Evolutionary conservation across 2,888 invertebrate genomes (phyloP), one percentile per base, ranked within the genome.

Genomic region (Cyclophora albipunctata): DNA sequence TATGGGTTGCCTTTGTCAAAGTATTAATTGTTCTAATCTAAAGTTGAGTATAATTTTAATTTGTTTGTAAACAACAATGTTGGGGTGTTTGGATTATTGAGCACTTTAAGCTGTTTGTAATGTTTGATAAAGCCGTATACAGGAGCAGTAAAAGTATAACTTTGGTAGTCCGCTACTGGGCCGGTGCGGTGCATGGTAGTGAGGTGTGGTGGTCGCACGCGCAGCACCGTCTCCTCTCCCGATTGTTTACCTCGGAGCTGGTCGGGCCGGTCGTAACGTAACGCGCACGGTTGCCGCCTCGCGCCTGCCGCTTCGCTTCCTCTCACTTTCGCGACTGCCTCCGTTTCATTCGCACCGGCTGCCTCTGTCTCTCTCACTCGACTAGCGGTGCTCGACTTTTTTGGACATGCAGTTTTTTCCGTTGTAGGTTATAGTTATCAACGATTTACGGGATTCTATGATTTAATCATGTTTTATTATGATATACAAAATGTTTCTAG

Each of bases 311-410:
- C 66, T 52, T 85, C 72, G 82, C 79, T 75, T 84, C 86, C 84
- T 85, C 88, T 88, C 88, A 87, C 88, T 87, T 87, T 87, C 88
- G 83, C 85, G 83, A 76, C 67, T 67, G 55, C 54, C 58, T 53
- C 68, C 60, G 62, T 78, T 80, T 62, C 73, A 53, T 63, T 60
- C 73, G 52, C 55, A 45, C 63, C 49, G 47, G 49, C 58, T 73
- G 67, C 54, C 41, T 49, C 64, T 65, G 69, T 84, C 84, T 61
- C 72, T 58, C 71, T 84, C 78, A 58, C 71, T 74, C 73, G 68
- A 67, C 74, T 87, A 86, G 86, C 87, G 87, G 87, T 88, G 84
- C 80, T 82, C 81, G 79, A 83, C 78, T 85, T 88, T 87, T 87
- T 88, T 84, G 84, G 81, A 75, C 71, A 69, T 81, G 83, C 80